Evolutionary conservation across 2,113 vertebrate species (phyloP).

Genomic region (Aramus guarauna): DNA sequence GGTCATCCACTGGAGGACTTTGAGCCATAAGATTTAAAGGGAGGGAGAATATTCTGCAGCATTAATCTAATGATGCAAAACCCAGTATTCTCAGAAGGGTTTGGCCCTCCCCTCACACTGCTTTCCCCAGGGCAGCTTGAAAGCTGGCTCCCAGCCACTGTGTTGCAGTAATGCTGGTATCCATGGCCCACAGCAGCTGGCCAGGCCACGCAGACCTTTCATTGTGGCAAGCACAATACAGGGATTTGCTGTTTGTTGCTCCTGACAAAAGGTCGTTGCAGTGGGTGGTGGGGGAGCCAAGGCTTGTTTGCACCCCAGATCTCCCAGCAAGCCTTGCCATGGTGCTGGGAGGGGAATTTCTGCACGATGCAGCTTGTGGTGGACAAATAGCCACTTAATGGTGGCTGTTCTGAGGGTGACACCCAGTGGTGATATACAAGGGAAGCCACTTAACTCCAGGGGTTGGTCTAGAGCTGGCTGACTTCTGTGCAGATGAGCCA

Average conservation of each 20-base stretch:
- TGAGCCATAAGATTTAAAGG: not conserved
- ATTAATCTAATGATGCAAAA: not conserved
- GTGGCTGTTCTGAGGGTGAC: not conserved
- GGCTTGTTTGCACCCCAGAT: not conserved
- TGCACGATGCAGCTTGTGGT: not conserved
- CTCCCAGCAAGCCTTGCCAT: not conserved
- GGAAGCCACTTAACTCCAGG: not conserved
- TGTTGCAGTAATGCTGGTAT: not conserved
- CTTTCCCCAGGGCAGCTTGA: not conserved
- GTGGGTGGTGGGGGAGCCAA: not conserved
- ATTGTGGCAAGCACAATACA: not conserved
- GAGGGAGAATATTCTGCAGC: not conserved
- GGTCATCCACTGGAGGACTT: not conserved
- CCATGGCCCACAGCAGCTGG: not conserved
- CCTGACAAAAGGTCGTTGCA: not conserved
- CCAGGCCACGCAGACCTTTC: not conserved
- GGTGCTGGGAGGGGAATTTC: not conserved
- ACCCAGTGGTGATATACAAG: not conserved
- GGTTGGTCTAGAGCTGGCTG: not conserved
- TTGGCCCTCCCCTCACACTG: not conserved
- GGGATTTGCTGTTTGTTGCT: conserved; percentile 43
- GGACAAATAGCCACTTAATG: not conserved
- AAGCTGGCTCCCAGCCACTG: not conserved
- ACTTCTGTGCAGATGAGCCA: not conserved
- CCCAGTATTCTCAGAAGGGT: not conserved